These are phyloP conservation scores for Paradisaea rubra DNA, from an alignment of 2,113 vertebrate genomes.

Conservation along the genomic window DNA sequence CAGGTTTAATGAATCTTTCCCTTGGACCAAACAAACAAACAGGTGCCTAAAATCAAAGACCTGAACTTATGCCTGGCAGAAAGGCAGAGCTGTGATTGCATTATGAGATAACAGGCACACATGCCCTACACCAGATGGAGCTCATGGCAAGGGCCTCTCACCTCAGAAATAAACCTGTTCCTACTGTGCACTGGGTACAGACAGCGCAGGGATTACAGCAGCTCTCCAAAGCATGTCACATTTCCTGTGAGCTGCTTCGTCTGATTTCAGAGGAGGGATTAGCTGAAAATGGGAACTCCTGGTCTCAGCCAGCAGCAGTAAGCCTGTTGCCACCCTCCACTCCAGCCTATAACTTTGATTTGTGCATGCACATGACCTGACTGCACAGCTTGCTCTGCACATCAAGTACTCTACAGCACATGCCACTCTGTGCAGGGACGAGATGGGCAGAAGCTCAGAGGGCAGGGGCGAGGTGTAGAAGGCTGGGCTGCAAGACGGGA, in stretches of 20 bases:
- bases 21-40: background rate
- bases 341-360: background rate
- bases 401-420: background rate
- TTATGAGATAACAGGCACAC: background rate
- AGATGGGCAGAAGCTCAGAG: background rate
- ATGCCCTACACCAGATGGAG: background rate
- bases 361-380: background rate
- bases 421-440: background rate
- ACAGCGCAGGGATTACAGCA: background rate
- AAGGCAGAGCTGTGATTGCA: background rate
- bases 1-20: background rate
- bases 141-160: background rate
- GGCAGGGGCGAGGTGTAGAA: fast-evolving
- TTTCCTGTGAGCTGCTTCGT: background rate
- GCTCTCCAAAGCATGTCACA: background rate
- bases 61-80: background rate
- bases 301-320: background rate
- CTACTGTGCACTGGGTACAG: background rate
- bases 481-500: background rate
- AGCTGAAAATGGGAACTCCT: background rate
- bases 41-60: background rate
- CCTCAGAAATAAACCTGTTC: background rate
- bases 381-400: background rate
- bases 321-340: background rate
- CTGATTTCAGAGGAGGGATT: background rate